phyloP scores from a whole-genome alignment of 2,888 invertebrate genomes.

The Diarsia dahlii region DNA sequence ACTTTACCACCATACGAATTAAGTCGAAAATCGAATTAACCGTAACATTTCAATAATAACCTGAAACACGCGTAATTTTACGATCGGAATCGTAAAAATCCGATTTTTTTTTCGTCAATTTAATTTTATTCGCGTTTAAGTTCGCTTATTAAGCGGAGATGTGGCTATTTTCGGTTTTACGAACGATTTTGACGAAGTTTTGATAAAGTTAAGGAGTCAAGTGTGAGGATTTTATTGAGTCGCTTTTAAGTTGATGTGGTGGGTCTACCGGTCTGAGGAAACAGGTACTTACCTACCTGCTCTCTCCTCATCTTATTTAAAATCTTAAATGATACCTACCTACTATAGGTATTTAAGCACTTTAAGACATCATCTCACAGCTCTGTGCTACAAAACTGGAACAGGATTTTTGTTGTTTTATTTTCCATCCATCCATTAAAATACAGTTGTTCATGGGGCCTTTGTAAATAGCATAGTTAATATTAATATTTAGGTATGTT shows the following conservation, averaged over 20 bases:
- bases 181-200: constrained; percentile 58
- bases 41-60: constrained; percentile 51
- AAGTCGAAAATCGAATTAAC: constrained; percentile 28
- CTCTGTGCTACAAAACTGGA: background rate
- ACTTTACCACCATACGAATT: constrained; percentile 37
- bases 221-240: constrained; percentile 51
- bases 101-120: constrained; percentile 66
- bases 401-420: background rate
- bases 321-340: constrained; percentile 1
- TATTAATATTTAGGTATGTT: too few relatives aligned
- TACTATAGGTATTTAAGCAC: constrained; percentile 1
- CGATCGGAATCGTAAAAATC: constrained; percentile 66
- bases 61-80: constrained; percentile 63
- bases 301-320: constrained; percentile 21
- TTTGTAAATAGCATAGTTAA: too few relatives aligned
- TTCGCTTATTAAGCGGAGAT: constrained; percentile 67
- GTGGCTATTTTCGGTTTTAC: constrained; percentile 59
- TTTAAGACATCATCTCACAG: constrained; percentile 14
- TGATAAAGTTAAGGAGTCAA: constrained; percentile 46
- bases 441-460: background rate
- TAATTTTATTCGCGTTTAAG: constrained; percentile 69
- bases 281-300: constrained; percentile 37
- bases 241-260: constrained; percentile 32
- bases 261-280: constrained; percentile 26
- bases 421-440: background rate